Base-by-base conservation (phyloP, 92 coral and sea anemone species). In the Palythoa grandis region DNA sequence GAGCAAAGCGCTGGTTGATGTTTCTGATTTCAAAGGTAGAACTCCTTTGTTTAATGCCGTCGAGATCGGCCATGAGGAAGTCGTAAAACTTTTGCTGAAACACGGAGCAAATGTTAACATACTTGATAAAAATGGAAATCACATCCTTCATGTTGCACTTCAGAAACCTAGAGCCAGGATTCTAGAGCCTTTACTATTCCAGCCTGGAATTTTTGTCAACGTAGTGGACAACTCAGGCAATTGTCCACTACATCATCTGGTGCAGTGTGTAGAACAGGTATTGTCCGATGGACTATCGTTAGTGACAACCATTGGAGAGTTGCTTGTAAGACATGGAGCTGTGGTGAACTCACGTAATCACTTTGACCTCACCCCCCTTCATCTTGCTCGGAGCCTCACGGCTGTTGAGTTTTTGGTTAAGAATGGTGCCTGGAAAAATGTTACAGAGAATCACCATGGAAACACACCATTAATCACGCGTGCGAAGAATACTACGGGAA, bases 1-100 rank as follows among this genome's bases (percentile, higher is more conserved):
- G 17, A 56, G 69, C 83, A 78, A 58, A 37, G 69, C 83, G 16
- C 20, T 78, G 52, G 83, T 78, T 3, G 68, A 71, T 12, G 35
- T 74, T n/a, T 43, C 57, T 2, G 89, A 89, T 50, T 23, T 72
- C 39, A 73, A 12, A 3, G 89, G 92, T 22, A 89, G 87, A 43
- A 89, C 92, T 2, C 88, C 89, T 17, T 85, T 89, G 70, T 89
- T 89, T 61, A 69, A 84, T 52, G 89, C 89, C 22, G 71, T 80
- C 22, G 72, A 60, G 20, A 9, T 23, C 57, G 92, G 82, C 58
- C 22, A 67, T 0, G 71, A 15, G n/a, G 86, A 79, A 19, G 12
- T 71, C 78, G 25, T 50, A 50, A 78, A 79, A 29, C 50, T 82
- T 0, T 20, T 82, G 29, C 43, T 82, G 14, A 67, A 82, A 66